These are phyloP conservation scores for Lepidotrigona ventralis DNA, from an alignment of 1,140 invertebrate species.

Conservation along the genomic window DNA sequence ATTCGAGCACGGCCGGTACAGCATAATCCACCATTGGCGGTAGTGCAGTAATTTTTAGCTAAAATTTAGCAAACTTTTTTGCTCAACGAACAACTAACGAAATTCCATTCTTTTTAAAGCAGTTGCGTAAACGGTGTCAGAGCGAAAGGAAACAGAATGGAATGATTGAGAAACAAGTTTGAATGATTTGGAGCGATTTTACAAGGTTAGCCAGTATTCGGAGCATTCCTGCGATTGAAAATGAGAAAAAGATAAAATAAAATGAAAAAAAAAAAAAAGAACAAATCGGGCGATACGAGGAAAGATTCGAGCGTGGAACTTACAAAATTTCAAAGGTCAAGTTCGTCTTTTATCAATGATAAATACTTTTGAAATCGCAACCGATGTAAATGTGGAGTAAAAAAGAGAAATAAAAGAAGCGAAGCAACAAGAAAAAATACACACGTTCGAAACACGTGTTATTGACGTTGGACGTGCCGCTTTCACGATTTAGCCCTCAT, in stretches of 20 bases:
- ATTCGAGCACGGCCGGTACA: conserved; percentile 78
- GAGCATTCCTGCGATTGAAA: background rate
- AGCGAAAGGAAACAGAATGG: background rate
- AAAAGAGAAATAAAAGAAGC: background rate
- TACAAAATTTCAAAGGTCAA: conserved; percentile 45
- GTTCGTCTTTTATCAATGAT: conserved; percentile 45
- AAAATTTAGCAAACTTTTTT: background rate
- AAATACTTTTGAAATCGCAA: conserved; percentile 29
- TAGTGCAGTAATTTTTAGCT: conserved; percentile 67
- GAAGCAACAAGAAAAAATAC: background rate
- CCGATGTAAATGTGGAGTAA: background rate
- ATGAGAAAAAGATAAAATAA: background rate
- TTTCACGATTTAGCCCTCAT: conserved; percentile 33
- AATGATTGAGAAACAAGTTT: background rate
- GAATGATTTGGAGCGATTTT: background rate
- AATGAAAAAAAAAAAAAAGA: background rate
- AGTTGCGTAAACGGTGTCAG: background rate
- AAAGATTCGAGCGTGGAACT: background rate
- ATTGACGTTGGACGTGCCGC: background rate
- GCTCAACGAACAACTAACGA: background rate
- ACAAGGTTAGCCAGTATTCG: conserved; percentile 6
- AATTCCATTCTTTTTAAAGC: conserved; percentile 21
- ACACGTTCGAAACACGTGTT: conserved; percentile 36
- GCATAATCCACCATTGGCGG: conserved; percentile 70
- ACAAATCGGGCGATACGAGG: background rate